Percentiles rank a stretch among this genome's conserved stretches.
phyloP scores from a whole-genome alignment of 2,113 vertebrate species.

The Ictalurus punctatus region DNA sequence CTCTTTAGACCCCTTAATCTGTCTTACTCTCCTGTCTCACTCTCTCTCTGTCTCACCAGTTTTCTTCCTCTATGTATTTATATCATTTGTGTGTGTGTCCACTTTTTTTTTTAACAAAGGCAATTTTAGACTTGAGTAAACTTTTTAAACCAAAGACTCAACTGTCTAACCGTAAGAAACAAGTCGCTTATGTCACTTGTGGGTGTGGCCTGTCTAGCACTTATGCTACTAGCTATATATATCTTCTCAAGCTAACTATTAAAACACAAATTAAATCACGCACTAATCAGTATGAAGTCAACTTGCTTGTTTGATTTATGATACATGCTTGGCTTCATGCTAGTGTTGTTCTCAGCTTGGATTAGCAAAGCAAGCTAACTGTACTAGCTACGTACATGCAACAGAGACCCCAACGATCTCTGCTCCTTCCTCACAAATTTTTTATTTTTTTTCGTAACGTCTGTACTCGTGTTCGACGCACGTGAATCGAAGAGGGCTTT shows the following conservation, averaged over 20 bases:
- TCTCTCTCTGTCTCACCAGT: not conserved
- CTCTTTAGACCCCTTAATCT: constrained; percentile 50
- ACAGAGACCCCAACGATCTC: not conserved
- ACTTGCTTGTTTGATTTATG: no score
- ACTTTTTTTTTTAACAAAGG: not conserved
- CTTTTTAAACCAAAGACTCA: not conserved
- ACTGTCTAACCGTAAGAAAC: not conserved
- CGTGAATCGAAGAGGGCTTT: no score
- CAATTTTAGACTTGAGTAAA: not conserved
- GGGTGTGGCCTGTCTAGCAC: not conserved
- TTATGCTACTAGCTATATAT: not conserved
- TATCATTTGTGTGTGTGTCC: not conserved
- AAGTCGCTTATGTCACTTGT: not conserved
- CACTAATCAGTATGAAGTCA: not conserved
- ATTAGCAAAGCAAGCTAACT: not conserved
- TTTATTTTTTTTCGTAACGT: not conserved
- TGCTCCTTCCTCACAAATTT: not conserved
- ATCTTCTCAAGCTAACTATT: no score
- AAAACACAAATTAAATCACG: no score
- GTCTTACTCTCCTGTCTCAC: constrained; percentile 47
- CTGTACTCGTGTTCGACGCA: not conserved
- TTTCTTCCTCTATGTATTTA: not conserved
- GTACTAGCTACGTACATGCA: not conserved
- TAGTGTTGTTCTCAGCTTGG: not conserved
- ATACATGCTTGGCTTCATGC: not conserved